phyloP scores from a whole-genome alignment of 2,797 vertebrate species.

The Lagorchestes hirsutus region DNA sequence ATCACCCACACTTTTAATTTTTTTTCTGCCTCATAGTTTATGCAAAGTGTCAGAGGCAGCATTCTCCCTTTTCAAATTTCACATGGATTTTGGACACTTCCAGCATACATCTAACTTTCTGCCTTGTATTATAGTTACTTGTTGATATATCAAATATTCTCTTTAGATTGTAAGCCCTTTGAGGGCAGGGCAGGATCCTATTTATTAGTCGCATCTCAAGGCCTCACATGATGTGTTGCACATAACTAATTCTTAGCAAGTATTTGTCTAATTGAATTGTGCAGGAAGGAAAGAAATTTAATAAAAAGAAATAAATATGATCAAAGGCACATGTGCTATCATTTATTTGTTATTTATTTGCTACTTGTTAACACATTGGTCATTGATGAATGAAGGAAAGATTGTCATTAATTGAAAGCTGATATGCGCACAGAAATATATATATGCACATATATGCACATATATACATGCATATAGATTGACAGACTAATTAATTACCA shows the following conservation, averaged over 20 bases:
- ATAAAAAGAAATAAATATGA: not conserved
- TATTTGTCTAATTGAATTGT: not conserved
- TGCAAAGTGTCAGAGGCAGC: not conserved
- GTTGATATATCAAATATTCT: not conserved
- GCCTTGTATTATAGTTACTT: not conserved
- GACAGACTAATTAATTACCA: not conserved
- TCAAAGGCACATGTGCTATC: not conserved
- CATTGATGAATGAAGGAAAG: not conserved
- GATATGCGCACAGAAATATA: not conserved
- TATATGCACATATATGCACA: no score
- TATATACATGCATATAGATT: not conserved
- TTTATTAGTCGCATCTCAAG: not conserved
- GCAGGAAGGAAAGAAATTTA: not conserved
- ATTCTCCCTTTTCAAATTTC: not conserved
- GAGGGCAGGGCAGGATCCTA: not conserved
- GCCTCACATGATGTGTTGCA: not conserved
- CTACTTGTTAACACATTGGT: not conserved
- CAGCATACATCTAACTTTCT: not conserved
- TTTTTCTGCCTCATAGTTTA: not conserved
- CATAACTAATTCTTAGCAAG: not conserved
- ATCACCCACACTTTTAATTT: not conserved
- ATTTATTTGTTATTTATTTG: not conserved
- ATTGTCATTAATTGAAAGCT: not conserved
- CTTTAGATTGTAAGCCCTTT: not conserved
- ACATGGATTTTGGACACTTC: not conserved